phyloP scores from a whole-genome alignment of 2,113 vertebrate species.

The Esox niger region DNA sequence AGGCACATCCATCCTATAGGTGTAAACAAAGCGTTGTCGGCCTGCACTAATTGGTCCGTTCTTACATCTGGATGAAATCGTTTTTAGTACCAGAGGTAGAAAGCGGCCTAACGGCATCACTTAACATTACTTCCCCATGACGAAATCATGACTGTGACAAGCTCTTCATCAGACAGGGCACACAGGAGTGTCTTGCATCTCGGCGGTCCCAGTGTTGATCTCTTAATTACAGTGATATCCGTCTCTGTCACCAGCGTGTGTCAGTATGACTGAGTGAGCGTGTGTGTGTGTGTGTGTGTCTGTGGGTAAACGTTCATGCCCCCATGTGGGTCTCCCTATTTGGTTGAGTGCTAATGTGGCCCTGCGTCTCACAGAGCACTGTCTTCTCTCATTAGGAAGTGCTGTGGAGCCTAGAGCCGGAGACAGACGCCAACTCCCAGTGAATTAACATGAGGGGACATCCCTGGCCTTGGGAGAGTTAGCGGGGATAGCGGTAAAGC shows the following conservation, averaged over 20 bases:
- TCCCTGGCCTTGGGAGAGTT: slow-evolving; percentile 3
- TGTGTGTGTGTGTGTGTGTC: not conserved
- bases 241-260: no score
- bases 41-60: no score
- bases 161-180: slow-evolving; percentile 2
- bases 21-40: no score
- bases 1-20: no score
- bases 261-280: slow-evolving; percentile 5
- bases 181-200: no score
- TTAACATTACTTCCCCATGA: no score
- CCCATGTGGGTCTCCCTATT: not conserved
- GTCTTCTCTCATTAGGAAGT: not conserved
- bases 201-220: no score
- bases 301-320: no score
- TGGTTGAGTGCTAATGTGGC: not conserved
- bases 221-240: no score
- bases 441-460: slow-evolving; percentile 33
- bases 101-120: no score
- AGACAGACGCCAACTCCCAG: slow-evolving; percentile 3
- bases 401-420: slow-evolving; percentile 27
- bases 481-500: slow-evolving; percentile 11
- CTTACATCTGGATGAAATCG: no score
- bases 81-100: no score
- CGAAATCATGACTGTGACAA: not conserved
- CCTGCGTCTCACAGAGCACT: slow-evolving; percentile 7